Base-by-base conservation (phyloP, 1,140 invertebrate species). In the Bombus impatiens region DNA sequence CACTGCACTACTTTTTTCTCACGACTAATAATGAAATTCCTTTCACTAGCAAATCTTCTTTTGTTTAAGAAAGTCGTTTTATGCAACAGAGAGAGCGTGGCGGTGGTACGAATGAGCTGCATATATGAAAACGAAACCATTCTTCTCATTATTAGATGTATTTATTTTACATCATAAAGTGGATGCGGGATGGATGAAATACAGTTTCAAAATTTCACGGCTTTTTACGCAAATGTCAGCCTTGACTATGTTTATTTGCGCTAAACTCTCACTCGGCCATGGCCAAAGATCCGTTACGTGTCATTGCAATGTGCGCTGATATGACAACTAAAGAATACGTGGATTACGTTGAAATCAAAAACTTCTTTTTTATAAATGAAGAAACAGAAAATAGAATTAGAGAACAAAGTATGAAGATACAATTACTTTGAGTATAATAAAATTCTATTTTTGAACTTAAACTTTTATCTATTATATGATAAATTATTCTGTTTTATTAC, bases 231-330 rank as follows among this genome's bases (percentile, higher is more conserved):
- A 79, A 78, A 84, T 80, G 68, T 74, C 77, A 88, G 59, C 91
- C 91, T 92, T 92, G 91, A 78, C 86, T 90, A 83, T 89, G 88
- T 92, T 92, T 93, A 87, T 90, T 81, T 84, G 68, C 18, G 72
- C 77, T 84, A 88, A 90, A 88, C 87, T 83, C 79, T 78, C 72
- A 88, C 84, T 90, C 86, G 92, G 91, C 91, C 92, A 93, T 84
- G 91, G 92, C 77, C 89, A 83, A 59, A 62, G 67, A 84, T 88
- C 57, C 53, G 77, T 84, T 88, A 82, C 70, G 86, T 75, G 65
- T 18, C 53, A 57, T 75, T 70, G 53, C 59, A 70, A 82, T 74
- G 35, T 57, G 37, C 42, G 28, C 53, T 77, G 82, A 78, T 67
- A 84, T 71, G 67, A 74, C 42, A 32, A 5, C 59, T 28, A 35